Percentiles rank a stretch among this genome's conserved stretches.
Evolutionary conservation across 2,888 invertebrate genomes (phyloP).

Genomic region (Leptodirus hochenwartii): DNA sequence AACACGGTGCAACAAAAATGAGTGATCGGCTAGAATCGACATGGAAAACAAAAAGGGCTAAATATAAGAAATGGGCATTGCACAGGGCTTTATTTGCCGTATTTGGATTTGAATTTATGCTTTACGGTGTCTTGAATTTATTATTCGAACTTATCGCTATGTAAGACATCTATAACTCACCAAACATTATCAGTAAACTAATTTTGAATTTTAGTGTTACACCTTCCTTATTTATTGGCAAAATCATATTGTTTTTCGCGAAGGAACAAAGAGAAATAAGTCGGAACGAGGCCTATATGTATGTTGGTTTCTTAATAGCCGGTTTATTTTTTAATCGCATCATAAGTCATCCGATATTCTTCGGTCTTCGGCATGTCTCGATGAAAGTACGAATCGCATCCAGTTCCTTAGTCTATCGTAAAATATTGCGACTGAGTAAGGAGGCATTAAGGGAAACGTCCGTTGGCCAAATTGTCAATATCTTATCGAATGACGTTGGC

Average conservation of each 20-base stretch:
- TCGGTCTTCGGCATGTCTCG: constrained; percentile 63
- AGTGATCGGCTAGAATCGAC: constrained; percentile 25
- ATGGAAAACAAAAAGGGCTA: constrained; percentile 11
- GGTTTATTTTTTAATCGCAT: constrained; percentile 54
- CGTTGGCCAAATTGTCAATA: constrained; percentile 70
- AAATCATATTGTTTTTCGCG: too few species aligned
- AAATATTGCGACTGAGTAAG: constrained; percentile 47
- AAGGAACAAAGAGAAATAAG: constrained; percentile 22
- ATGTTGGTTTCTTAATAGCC: constrained; percentile 51
- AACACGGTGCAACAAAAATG: constrained; percentile 31
- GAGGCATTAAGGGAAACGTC: constrained; percentile 47
- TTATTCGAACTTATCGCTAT: too few species aligned
- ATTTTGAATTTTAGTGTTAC: too few species aligned
- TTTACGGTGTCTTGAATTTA: too few species aligned
- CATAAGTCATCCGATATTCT: too few species aligned
- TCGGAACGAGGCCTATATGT: constrained; percentile 47
- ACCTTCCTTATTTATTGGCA: too few species aligned
- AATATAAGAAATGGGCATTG: constrained; percentile 11
- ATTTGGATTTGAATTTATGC: constrained; percentile 11
- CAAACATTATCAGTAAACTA: too few species aligned
- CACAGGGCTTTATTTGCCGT: constrained; percentile 9
- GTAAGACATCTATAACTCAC: too few species aligned
- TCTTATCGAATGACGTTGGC: constrained; percentile 76
- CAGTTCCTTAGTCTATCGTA: constrained; percentile 68
- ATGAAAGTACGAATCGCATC: constrained; percentile 70